A percentile compares a stretch with the other conserved stretches of the same genome.
These are phyloP conservation scores for Argentina silus DNA, from an alignment of 2,797 vertebrate species.

Conservation along the genomic window DNA sequence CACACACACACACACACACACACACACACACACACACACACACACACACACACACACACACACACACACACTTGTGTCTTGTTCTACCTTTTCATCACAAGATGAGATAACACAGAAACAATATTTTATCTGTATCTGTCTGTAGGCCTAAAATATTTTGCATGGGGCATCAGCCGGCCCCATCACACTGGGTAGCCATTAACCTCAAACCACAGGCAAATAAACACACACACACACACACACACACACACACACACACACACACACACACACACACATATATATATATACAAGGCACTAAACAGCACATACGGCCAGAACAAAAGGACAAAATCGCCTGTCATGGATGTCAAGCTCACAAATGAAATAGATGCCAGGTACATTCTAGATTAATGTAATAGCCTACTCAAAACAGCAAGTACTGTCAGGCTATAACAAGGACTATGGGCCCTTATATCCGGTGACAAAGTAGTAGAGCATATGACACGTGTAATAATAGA, in stretches of 20 bases:
- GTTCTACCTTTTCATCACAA: no score
- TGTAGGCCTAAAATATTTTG: not conserved
- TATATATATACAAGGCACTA: not conserved
- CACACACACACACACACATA: conserved; percentile 7
- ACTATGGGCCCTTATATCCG: not conserved
- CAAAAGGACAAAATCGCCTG: no score
- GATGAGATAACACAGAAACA: not conserved
- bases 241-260: not conserved
- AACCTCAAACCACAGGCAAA: conserved; percentile 1
- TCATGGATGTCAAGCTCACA: no score
- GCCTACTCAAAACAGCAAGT: not conserved
- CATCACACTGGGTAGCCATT: not conserved
- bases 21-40: no score
- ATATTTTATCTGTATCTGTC: not conserved
- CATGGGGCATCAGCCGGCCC: not conserved
- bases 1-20: not conserved
- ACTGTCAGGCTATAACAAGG: not conserved
- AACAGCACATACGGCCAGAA: no score
- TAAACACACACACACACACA: conserved; percentile 7
- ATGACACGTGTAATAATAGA: not conserved
- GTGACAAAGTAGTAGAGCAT: not conserved
- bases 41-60: not conserved
- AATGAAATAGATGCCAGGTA: no score
- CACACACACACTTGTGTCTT: not conserved
- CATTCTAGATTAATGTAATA: no score